Evolutionary conservation across 2,113 vertebrate genomes (phyloP).

Genomic region (Meleagris gallopavo): DNA sequence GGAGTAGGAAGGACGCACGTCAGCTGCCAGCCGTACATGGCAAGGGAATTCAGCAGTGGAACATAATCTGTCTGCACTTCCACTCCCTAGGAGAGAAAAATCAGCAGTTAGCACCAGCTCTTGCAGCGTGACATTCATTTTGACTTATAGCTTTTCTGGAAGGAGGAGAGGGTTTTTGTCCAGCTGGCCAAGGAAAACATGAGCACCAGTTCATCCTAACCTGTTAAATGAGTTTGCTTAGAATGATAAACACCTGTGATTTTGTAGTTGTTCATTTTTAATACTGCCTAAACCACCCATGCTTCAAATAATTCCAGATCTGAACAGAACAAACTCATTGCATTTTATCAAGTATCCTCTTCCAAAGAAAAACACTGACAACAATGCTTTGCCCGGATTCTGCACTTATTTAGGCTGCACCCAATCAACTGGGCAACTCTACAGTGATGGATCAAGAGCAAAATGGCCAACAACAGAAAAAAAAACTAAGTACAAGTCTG

Average conservation of each 20-base stretch:
- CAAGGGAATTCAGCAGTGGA: slow-evolving; percentile 93
- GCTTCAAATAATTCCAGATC: not conserved
- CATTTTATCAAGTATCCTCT: not conserved
- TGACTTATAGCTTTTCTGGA: not conserved
- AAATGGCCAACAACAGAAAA: not conserved
- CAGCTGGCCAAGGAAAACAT: not conserved
- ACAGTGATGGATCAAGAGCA: not conserved
- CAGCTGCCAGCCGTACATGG: slow-evolving; percentile 93
- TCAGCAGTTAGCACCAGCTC: slow-evolving; percentile 26
- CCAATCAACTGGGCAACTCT: not conserved
- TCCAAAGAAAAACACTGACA: not conserved
- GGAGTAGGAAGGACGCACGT: slow-evolving; percentile 96
- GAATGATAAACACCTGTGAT: not conserved
- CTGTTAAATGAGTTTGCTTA: not conserved
- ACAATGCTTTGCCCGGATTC: not conserved
- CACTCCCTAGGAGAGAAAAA: slow-evolving; percentile 81
- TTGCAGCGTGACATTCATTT: not conserved
- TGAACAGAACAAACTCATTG: not conserved
- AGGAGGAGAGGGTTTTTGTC: not conserved
- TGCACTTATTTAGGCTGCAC: not conserved
- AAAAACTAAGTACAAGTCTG: not conserved
- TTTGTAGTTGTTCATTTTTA: not conserved
- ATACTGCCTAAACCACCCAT: not conserved
- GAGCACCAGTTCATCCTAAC: not conserved
- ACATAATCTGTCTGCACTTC: slow-evolving; percentile 95